Evolutionary conservation across 2,888 invertebrate species (phyloP).

Genomic region (Volucella inflata): DNA sequence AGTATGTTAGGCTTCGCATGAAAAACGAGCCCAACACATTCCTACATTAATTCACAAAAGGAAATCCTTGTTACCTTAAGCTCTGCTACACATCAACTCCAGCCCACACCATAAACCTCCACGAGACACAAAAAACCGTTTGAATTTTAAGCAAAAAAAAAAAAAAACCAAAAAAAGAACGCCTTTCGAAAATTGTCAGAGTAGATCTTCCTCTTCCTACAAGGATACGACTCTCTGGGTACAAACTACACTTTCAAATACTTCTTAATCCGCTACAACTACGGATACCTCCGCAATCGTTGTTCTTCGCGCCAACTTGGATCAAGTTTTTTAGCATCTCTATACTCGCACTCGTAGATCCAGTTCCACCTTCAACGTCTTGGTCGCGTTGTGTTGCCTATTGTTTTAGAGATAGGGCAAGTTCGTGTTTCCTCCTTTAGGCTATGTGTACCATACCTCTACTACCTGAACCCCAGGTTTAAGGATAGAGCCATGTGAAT

Average conservation of each 20-base stretch:
- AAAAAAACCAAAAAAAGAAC: conserved; percentile 1
- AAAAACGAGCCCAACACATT: conserved; percentile 34
- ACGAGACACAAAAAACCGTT: conserved; percentile 38
- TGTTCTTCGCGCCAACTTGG: conserved; percentile 3
- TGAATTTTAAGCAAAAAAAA: conserved; percentile 5
- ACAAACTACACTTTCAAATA: conserved; percentile 50
- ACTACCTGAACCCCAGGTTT: not conserved
- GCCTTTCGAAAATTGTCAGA: conserved; percentile 24
- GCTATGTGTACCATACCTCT: not conserved
- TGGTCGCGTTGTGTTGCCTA: not conserved
- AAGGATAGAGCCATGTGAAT: not conserved
- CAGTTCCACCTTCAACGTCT: conserved; percentile 1
- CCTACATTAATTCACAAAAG: conserved; percentile 57
- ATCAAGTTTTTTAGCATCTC: conserved; percentile 52
- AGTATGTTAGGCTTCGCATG: conserved; percentile 7
- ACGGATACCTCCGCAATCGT: conserved; percentile 15
- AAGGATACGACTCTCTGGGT: conserved; percentile 39
- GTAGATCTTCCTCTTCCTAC: conserved; percentile 29
- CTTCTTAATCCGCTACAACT: conserved; percentile 50
- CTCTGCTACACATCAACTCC: conserved; percentile 37
- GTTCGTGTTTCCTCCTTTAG: not conserved
- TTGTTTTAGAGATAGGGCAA: conserved; percentile 7
- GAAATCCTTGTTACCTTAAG: conserved; percentile 52
- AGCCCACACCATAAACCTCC: conserved; percentile 6
- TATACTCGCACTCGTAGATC: conserved; percentile 3